Evolutionary conservation across 2,113 vertebrate genomes (phyloP).

Genomic region (Cyphomyrus discorhynchus): DNA sequence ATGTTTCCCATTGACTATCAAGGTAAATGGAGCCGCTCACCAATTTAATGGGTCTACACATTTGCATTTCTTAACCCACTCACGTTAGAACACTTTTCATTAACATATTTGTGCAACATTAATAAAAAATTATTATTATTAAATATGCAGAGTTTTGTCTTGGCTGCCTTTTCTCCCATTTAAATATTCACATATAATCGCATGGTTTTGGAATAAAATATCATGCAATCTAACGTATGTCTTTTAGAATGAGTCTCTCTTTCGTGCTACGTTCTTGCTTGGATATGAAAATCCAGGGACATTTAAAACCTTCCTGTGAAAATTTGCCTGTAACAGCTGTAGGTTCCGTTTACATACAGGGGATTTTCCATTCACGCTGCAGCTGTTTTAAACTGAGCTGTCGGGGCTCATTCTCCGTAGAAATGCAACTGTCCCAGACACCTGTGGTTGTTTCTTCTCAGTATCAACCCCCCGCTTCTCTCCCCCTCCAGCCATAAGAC

Average conservation of each 20-base stretch:
- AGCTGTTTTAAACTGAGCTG: not conserved
- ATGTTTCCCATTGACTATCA: not conserved
- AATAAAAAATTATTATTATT: not conserved
- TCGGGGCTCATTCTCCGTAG: not conserved
- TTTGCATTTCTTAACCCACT: not conserved
- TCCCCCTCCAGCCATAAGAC: slow-evolving; percentile 76
- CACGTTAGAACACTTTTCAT: not conserved
- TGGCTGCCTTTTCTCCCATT: not conserved
- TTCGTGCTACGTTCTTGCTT: not conserved
- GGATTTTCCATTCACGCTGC: not conserved
- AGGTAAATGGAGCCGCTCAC: not conserved
- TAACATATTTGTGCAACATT: not conserved
- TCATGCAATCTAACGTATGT: not conserved
- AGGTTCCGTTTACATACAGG: not conserved
- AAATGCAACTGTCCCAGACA: not conserved
- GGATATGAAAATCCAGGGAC: not conserved
- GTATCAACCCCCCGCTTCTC: not conserved
- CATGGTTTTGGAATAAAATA: not conserved
- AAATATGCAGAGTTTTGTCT: not conserved
- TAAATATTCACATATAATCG: not conserved
- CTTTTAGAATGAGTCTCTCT: not conserved
- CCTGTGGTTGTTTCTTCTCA: not conserved
- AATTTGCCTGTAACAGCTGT: not conserved
- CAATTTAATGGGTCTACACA: not conserved
- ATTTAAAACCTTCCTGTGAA: not conserved